Percentiles rank a stretch among this genome's conserved stretches.
Evolutionary conservation across 2,888 invertebrate species (phyloP).

Genomic region (Pheosia tremula): DNA sequence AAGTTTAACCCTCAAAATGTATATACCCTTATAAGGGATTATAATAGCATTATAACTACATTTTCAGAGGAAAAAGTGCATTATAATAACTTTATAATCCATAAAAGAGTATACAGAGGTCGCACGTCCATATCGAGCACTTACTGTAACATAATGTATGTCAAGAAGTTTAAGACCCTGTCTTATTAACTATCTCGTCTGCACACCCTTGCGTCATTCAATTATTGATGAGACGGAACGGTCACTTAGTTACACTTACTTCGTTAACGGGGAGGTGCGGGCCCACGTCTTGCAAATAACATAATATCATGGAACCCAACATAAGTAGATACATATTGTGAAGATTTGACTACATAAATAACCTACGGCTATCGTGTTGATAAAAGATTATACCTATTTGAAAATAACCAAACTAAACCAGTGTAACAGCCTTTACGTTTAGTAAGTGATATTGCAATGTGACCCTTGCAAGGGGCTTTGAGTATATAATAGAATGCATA

Average conservation of each 20-base stretch:
- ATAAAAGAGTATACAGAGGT: no score
- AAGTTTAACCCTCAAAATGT: no score
- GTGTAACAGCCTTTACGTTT: no score
- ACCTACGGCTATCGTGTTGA: constrained; percentile 3
- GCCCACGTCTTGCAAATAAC: constrained; percentile 29
- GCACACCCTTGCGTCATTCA: constrained; percentile 53
- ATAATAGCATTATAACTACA: no score
- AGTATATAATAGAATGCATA: no score
- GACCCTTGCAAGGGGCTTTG: no score
- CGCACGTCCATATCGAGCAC: no score
- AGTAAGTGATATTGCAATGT: no score
- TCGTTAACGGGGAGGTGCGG: constrained; percentile 42
- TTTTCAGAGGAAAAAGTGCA: no score
- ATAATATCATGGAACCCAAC: constrained; percentile 22
- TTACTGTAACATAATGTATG: constrained; percentile 8
- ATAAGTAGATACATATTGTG: constrained; percentile 16
- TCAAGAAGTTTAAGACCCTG: constrained; percentile 47
- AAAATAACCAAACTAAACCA: no score
- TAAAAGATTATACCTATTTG: not conserved
- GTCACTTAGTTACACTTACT: constrained; percentile 52
- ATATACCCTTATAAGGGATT: no score
- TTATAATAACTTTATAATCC: no score
- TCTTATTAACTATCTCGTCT: constrained; percentile 44
- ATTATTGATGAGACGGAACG: constrained; percentile 53
- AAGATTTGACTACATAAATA: constrained; percentile 15